A percentile compares a stretch with the other conserved stretches of the same genome.
Evolutionary conservation across 2,888 invertebrate genomes (phyloP).

Genomic region (Drosophila barbarae): DNA sequence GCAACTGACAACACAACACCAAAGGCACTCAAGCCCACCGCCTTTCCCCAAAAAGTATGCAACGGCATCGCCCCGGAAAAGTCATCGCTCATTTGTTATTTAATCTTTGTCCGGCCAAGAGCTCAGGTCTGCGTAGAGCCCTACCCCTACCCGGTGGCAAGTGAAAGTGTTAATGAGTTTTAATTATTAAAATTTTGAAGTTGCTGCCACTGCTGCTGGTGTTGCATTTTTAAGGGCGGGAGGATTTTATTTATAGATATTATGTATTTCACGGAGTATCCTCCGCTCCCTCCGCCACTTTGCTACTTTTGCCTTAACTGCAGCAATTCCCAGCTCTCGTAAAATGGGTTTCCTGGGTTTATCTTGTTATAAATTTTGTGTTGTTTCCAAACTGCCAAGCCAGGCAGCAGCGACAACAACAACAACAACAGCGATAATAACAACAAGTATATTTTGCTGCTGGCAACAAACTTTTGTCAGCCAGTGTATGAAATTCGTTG

Average conservation of each 20-base stretch:
- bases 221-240: constrained; percentile 28
- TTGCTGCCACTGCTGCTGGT: constrained; percentile 21
- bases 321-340: constrained; percentile 21
- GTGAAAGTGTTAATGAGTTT: constrained; percentile 70
- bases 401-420: constrained; percentile 1
- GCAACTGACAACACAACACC: constrained; percentile 34
- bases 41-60: constrained; percentile 50
- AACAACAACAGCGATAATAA: constrained; percentile 36
- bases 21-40: constrained; percentile 15
- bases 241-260: constrained; percentile 30
- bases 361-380: constrained; percentile 62
- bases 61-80: constrained; percentile 39
- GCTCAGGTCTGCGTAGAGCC: not conserved
- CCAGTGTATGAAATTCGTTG: constrained; percentile 29
- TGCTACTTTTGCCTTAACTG: constrained; percentile 10
- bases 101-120: constrained; percentile 63
- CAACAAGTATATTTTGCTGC: constrained; percentile 47
- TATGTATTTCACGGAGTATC: constrained; percentile 22
- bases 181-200: constrained; percentile 66
- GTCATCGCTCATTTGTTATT: constrained; percentile 74
- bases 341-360: constrained; percentile 34
- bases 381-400: constrained; percentile 45
- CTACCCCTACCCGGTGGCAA: constrained; percentile 5
- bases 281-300: not conserved
- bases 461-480: constrained; percentile 60